phyloP scores from a whole-genome alignment of 2,113 vertebrate species.

The Macaca nemestrina region DNA sequence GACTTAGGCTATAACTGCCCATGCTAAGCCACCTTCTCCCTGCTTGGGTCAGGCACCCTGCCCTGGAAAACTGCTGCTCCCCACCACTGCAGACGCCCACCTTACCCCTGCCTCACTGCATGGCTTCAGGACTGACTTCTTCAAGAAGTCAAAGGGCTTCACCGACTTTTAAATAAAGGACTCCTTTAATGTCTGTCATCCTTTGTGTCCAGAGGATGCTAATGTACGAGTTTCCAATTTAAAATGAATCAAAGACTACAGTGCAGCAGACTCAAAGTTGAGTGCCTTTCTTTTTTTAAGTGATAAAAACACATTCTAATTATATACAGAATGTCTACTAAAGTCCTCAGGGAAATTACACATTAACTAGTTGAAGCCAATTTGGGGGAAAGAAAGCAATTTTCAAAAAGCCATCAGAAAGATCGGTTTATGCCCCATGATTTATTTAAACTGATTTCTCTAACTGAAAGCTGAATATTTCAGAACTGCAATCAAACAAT shows the following conservation, averaged over 20 bases:
- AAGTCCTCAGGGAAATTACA: slow-evolving; percentile 68
- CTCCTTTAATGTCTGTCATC: slow-evolving; percentile 32
- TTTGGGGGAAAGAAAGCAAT: not conserved
- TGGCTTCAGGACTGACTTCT: not conserved
- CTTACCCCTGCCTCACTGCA: not conserved
- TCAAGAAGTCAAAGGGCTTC: slow-evolving; percentile 19
- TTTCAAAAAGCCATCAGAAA: slow-evolving; percentile 60
- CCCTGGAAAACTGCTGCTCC: not conserved
- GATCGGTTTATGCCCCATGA: slow-evolving; percentile 21
- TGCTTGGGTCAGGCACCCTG: not conserved
- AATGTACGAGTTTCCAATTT: slow-evolving; percentile 55
- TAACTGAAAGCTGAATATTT: slow-evolving; percentile 44
- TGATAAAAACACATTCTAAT: slow-evolving; percentile 66
- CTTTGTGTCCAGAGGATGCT: slow-evolving; percentile 37
- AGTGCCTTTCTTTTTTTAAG: not conserved
- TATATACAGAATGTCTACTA: slow-evolving; percentile 48
- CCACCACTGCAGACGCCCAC: not conserved
- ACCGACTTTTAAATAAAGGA: slow-evolving; percentile 54
- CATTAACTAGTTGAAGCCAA: slow-evolving; percentile 57
- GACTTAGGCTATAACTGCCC: not conserved
- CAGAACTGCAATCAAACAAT: not conserved
- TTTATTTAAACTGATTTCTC: slow-evolving; percentile 64
- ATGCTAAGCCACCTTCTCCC: not conserved
- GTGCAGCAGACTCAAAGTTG: slow-evolving; percentile 27
- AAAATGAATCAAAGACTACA: slow-evolving; percentile 56